A percentile compares a stretch with the other conserved stretches of the same genome.
Evolutionary conservation across 2,113 vertebrate genomes (phyloP).

Genomic region (Bubalus kerabau): DNA sequence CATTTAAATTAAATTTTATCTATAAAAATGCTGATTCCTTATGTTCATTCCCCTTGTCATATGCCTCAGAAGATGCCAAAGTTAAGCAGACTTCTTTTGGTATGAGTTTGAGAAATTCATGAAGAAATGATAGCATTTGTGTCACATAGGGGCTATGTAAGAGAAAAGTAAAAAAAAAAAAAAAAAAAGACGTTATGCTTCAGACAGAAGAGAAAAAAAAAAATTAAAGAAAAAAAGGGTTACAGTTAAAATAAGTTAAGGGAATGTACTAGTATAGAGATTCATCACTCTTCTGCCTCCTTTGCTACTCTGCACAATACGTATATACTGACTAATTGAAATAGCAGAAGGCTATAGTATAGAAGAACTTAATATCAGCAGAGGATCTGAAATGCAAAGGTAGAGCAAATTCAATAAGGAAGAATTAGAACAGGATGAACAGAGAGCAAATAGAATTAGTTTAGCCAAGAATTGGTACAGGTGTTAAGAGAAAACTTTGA

Average conservation of each 20-base stretch:
- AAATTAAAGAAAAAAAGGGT: background rate
- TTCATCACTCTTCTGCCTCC: background rate
- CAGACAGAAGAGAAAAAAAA: background rate
- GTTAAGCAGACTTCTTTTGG: background rate
- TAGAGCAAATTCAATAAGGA: background rate
- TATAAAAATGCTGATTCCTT: background rate
- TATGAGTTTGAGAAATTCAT: background rate
- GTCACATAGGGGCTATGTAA: fast-evolving
- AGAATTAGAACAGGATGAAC: background rate
- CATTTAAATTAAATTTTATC: background rate
- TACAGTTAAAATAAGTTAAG: background rate
- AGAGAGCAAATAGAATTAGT: background rate
- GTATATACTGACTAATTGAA: background rate
- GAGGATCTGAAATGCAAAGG: background rate
- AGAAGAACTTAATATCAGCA: background rate
- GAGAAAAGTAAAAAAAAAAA: background rate
- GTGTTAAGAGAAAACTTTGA: background rate
- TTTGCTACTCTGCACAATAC: too few species aligned
- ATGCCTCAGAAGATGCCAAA: background rate
- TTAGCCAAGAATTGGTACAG: background rate
- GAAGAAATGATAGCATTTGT: background rate
- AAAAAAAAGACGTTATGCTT: background rate
- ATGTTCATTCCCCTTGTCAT: background rate
- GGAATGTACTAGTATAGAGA: background rate
- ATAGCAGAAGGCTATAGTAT: background rate